Base-by-base conservation (phyloP, 2,797 vertebrate genomes). In the Arnoldichthys spilopterus region DNA sequence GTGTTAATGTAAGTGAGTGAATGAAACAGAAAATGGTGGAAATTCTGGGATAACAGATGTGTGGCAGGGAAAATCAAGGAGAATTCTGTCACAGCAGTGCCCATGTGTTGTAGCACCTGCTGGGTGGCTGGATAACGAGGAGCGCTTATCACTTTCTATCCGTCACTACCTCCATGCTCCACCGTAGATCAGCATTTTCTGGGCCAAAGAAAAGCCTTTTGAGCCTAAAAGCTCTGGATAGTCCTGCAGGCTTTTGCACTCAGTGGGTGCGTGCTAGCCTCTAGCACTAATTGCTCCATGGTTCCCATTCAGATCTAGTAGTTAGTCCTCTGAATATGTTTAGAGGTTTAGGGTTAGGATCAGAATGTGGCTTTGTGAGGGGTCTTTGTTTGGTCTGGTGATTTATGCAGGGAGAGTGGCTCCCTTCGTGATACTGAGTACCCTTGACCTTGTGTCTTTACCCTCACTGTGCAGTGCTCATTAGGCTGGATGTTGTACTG, bases 101-200 rank as follows among this genome's bases (percentile, higher is more conserved):
- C 67, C 61, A 45, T 67, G 72, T 72, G 54, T n/a, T 30, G 22
- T 8, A 68, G 45, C 66, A 80, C 72, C 74, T 79, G 77, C 69
- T 66, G 71, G 58, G 51, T 47, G 15, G 58, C 59, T 47, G 15
- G 58, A 69, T 82, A 80, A 82, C 77, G 66, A 80, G 71, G 34
- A 77, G 34, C 26, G 43, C 34, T 77, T 43, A 74, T 67, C 58
- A 63, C 16, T 58, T 40, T 69, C 61, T 66, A 69, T 80, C 64
- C 34, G 58, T 80, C 67, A 68, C 22, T 5, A n/a, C 28, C 45
- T 53, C 12, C 73, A 61, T 43, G 24, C 20, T 61, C 43, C 15
- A 37, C 40, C 6, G 24, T 45, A n/a, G 26, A 30, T 28, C 69
- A 47, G 12, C 13, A 16, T 18, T 45, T 47, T 47, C 51, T 34